Evolutionary conservation across 2,888 invertebrate genomes (phyloP), one percentile per base, ranked within the genome.

Genomic region (Drosophila ezoana): DNA sequence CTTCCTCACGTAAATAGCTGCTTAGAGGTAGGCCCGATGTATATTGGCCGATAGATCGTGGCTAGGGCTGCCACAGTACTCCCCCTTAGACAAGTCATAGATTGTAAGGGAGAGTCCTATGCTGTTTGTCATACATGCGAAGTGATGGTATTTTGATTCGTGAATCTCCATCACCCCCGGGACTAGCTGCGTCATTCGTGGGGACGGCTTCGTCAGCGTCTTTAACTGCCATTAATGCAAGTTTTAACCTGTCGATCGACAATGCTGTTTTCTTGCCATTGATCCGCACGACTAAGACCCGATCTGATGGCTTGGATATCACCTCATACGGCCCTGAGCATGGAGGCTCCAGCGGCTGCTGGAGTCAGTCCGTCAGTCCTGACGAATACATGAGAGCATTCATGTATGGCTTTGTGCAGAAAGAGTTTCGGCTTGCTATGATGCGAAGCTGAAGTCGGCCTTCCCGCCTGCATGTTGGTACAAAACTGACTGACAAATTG

Each of bases 401-500:
- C 20, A 8, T 49, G 35, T 37, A 37, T 20, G 13, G 13, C 4
- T 20, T 49, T 37, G 20, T 37, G 37, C 35, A 5, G n/a, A n/a
- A 23, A 38, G n/a, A 51, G 20, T 35, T 23, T 51, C 5, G 49
- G n/a, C n/a, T 38, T 49, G 33, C 10, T 49, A 6, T 49, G 48
- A 18, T 37, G 48, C 13, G 20, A 20, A 1, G 35, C n/a, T n/a
- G n/a, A 13, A 6, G 13, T 48, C 8, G 48, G 35, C 16, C n/a
- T 48, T 18, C 20, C 6, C 13, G 20, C 49, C 13, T 49, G 23
- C 23, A 23, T 51, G 23, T 11, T 38, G 5, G 23, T 51, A n/a
- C 49, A 9, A 20, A 38, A 49, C n/a, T 37, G 14, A 20, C n/a
- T 51, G 1, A 51, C 38, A 51, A 49, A 49, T 9, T 49, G 28